Evolutionary conservation across 2,113 vertebrate genomes (phyloP), one percentile per base, ranked within the genome.

Genomic region (Lutjanus erythropterus): DNA sequence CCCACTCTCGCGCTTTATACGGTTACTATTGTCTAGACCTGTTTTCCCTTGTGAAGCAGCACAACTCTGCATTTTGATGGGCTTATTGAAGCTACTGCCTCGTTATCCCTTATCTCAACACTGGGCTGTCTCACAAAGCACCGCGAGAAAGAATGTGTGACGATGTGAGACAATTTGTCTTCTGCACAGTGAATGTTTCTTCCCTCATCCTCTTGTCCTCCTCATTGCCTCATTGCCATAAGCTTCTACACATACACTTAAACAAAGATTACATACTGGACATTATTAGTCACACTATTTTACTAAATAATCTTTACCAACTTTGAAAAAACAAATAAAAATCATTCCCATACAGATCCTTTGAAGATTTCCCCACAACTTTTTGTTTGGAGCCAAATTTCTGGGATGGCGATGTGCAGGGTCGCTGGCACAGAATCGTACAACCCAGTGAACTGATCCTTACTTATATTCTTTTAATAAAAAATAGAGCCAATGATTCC

Each of bases 31-130:
- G 86, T 89, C 86, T 88, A 33, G 81, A 85, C 83, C 79, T 29
- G 62, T 73, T 84, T 86, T 71, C 80, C 87, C 86, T 50, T 35
- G 64, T 86, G 83, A 80, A 78, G 59, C 58, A 16, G 81, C 62
- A 83, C 85, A 80, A 69, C 82, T 78, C n/a, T 9, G 59, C 19
- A 31, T 84, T 81, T 79, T 83, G 85, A 89, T 81, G 83, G 35
- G 66, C 84, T 80, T 78, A 86, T 80, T 90, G 86, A 86, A 88
- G 78, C 77, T 23, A 5, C 67, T 41, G 65, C 68, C 84, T 89
- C 19, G 72, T 86, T 90, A 86, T 85, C 75, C 56, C 70, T 89
- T 84, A 83, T 85, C 83, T 91, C 75, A 49, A 82, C 76, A 68
- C 70, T 29, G 42, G 47, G 71, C 68, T 80, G 58, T 12, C 56